Evolutionary conservation across 2,888 invertebrate genomes (phyloP).

Genomic region (Helicoverpa assulta): DNA sequence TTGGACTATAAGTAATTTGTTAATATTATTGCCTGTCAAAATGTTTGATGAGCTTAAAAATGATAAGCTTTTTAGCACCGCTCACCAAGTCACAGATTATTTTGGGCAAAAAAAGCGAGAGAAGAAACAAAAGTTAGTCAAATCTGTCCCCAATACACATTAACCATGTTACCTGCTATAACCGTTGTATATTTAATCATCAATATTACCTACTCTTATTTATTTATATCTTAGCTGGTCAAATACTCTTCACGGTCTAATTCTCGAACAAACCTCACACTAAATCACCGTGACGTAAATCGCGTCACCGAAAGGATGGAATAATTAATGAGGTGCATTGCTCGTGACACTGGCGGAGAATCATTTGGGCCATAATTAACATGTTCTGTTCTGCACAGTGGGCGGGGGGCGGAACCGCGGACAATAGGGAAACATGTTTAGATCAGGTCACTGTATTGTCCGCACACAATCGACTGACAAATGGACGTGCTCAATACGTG

Average conservation of each 20-base stretch:
- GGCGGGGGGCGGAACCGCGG: slow-evolving; percentile 52
- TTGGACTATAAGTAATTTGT: no score
- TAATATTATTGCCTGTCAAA: no score
- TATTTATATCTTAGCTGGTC: no score
- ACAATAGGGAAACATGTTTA: slow-evolving; percentile 70
- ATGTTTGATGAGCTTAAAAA: no score
- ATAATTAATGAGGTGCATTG: slow-evolving; percentile 76
- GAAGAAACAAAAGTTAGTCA: no score
- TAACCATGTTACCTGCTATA: no score
- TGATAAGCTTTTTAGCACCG: no score
- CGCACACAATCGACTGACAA: slow-evolving; percentile 73
- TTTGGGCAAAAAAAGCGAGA: no score
- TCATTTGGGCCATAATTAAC: slow-evolving; percentile 80
- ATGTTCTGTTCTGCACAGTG: slow-evolving; percentile 71
- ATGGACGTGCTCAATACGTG: slow-evolving; percentile 61
- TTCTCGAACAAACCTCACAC: slow-evolving; percentile 25
- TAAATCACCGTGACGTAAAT: slow-evolving; percentile 67
- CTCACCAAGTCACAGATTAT: no score
- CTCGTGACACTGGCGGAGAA: slow-evolving; percentile 74
- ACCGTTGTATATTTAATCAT: no score
- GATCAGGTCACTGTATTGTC: slow-evolving; percentile 67
- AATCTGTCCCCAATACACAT: no score
- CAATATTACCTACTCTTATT: no score
- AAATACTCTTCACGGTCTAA: background rate
- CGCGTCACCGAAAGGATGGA: slow-evolving; percentile 66